phyloP scores from a whole-genome alignment of 2,888 invertebrate genomes.

The Leucophenga montana region DNA sequence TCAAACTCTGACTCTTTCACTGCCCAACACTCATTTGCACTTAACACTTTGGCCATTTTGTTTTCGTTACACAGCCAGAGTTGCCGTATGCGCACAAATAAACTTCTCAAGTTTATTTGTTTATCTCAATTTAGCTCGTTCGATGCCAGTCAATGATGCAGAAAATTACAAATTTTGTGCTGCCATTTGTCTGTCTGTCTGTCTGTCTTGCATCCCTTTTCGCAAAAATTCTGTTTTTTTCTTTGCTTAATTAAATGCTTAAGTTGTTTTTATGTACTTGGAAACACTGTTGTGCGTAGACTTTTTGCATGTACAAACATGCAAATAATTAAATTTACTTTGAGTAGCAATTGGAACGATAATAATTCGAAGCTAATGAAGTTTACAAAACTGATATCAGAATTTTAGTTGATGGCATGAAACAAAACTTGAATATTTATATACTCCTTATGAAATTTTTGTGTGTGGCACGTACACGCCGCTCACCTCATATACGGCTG shows the following conservation, averaged over 20 bases:
- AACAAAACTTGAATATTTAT: too few species aligned
- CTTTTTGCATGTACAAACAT: constrained; percentile 9
- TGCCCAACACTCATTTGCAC: constrained; percentile 59
- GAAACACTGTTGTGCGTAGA: constrained; percentile 11
- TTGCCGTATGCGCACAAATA: constrained; percentile 34
- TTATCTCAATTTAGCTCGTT: constrained; percentile 3
- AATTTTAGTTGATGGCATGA: too few species aligned
- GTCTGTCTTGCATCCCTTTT: background rate
- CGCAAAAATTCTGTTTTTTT: background rate
- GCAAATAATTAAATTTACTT: constrained; percentile 21
- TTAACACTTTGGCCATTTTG: constrained; percentile 64
- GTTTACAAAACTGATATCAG: too few species aligned
- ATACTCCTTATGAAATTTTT: too few species aligned
- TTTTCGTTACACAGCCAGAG: constrained; percentile 17
- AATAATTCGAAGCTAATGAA: too few species aligned
- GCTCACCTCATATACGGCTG: too few species aligned
- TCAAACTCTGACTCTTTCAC: background rate
- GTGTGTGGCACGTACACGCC: too few species aligned
- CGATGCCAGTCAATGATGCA: constrained; percentile 48
- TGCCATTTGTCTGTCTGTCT: constrained; percentile 12
- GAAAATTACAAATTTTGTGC: constrained; percentile 58
- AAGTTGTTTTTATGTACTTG: background rate
- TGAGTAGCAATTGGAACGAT: too few species aligned
- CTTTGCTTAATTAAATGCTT: background rate
- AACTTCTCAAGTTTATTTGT: constrained; percentile 50